These are phyloP conservation scores for Sterna hirundo DNA, from an alignment of 2,113 vertebrate genomes.

Conservation along the genomic window DNA sequence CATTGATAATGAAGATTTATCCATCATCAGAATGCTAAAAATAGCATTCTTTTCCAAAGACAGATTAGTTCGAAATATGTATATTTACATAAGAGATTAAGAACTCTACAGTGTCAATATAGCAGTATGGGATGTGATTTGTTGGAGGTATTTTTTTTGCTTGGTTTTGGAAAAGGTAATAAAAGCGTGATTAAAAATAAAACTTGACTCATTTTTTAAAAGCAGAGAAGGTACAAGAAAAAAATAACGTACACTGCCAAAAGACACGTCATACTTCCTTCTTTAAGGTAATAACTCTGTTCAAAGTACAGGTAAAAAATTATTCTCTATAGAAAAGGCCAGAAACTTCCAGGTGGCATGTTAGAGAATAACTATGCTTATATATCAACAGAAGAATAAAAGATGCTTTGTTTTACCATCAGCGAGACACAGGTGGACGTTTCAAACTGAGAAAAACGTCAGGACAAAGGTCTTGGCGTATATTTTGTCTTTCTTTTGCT, in stretches of 20 bases:
- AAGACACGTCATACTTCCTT: not conserved
- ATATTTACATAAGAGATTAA: not conserved
- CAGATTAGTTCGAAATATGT: not conserved
- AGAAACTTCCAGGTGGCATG: not conserved
- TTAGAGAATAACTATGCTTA: not conserved
- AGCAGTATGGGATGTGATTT: not conserved
- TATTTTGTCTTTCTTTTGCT: not conserved
- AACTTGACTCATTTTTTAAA: not conserved
- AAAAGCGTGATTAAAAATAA: slow-evolving; percentile 38
- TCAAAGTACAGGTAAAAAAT: not conserved
- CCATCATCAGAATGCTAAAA: not conserved
- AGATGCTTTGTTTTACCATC: not conserved
- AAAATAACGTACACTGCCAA: not conserved
- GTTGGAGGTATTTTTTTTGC: not conserved
- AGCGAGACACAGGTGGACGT: not conserved
- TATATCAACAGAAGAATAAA: not conserved
- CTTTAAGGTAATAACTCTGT: not conserved
- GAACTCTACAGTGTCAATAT: not conserved
- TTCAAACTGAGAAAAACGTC: not conserved
- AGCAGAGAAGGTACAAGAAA: not conserved
- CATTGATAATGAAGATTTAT: not conserved
- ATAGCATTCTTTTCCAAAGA: not conserved
- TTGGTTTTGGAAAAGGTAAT: slow-evolving; percentile 27
- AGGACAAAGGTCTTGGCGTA: fast-evolving
- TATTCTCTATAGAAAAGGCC: not conserved